phyloP scores from a whole-genome alignment of 2,888 invertebrate species.

The Amblyjoppa proteus region DNA sequence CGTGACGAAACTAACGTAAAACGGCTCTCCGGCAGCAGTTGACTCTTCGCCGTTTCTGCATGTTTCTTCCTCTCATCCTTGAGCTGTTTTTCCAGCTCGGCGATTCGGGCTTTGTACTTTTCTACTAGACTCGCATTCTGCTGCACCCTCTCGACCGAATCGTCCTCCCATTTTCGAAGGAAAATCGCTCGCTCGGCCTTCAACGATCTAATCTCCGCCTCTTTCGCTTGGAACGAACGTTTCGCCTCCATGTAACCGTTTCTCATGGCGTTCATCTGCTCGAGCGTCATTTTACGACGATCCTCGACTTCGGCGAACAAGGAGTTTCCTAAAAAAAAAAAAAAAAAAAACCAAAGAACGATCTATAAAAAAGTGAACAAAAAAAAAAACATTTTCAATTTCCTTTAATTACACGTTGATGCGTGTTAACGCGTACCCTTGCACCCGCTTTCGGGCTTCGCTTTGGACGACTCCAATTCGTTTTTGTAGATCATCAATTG shows the following conservation, averaged over 20 bases:
- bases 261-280: slow-evolving; percentile 74
- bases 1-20: slow-evolving; percentile 55
- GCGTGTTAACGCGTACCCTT: slow-evolving; percentile 73
- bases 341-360: neutral
- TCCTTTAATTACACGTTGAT: neutral
- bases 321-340: slow-evolving; percentile 79
- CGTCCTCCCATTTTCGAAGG: slow-evolving; percentile 74
- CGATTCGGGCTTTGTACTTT: slow-evolving; percentile 75
- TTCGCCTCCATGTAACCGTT: slow-evolving; percentile 74
- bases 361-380: neutral
- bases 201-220: slow-evolving; percentile 74
- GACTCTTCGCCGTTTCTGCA: slow-evolving; percentile 51
- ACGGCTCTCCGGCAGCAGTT: slow-evolving; percentile 40
- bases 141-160: slow-evolving; percentile 69
- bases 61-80: slow-evolving; percentile 72
- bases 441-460: slow-evolving; percentile 63
- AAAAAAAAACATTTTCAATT: neutral
- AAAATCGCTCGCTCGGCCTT: slow-evolving; percentile 72
- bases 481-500: slow-evolving; percentile 73
- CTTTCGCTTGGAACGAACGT: slow-evolving; percentile 71
- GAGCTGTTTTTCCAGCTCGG: slow-evolving; percentile 76
- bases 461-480: slow-evolving; percentile 73
- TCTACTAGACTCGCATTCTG: slow-evolving; percentile 73
- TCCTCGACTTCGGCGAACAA: slow-evolving; percentile 82
- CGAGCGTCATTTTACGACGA: slow-evolving; percentile 73